Conservation (phyloP, 2,797 vertebrate genomes). For the Anguilla megastoma region DNA sequence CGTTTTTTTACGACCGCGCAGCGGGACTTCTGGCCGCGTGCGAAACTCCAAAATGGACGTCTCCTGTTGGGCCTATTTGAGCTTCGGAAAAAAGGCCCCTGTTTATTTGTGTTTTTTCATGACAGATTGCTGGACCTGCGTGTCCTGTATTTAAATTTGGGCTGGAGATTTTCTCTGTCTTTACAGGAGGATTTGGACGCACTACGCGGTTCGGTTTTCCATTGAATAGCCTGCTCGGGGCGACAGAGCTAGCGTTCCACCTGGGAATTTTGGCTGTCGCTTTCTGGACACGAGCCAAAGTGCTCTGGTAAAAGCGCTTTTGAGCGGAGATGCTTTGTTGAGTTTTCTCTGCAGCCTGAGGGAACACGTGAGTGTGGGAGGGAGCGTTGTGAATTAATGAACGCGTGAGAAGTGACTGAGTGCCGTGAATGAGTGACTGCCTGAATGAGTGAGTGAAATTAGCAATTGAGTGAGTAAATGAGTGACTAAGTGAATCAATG, state of each 20-base stretch:
- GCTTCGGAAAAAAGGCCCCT: conserved; percentile 26
- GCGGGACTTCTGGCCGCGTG: neutral
- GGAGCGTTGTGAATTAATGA: conserved; percentile 9
- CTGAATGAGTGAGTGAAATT: conserved; percentile 2
- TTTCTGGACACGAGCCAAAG: neutral
- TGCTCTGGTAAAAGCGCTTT: neutral
- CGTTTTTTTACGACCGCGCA: neutral
- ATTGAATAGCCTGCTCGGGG: neutral
- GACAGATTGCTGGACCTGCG: neutral
- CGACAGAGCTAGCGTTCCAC: neutral
- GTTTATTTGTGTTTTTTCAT: conserved; percentile 32
- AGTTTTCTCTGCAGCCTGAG: neutral
- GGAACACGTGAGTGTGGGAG: too few species aligned
- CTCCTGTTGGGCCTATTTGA: conserved; percentile 8
- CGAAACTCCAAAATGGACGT: neutral
- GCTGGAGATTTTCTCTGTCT: neutral
- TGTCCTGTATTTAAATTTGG: neutral
- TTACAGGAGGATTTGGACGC: neutral
- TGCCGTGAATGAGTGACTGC: neutral
- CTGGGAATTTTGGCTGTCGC: neutral
- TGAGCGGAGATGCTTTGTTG: neutral
- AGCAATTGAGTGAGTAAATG: conserved; percentile 21
- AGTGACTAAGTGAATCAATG: too few species aligned
- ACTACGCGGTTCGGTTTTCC: neutral
- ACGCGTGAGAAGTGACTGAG: conserved; percentile 3